A percentile compares a stretch with the other conserved stretches of the same genome.
Conservation (phyloP, 2,113 vertebrate species). For the Hemicordylus capensis region DNA sequence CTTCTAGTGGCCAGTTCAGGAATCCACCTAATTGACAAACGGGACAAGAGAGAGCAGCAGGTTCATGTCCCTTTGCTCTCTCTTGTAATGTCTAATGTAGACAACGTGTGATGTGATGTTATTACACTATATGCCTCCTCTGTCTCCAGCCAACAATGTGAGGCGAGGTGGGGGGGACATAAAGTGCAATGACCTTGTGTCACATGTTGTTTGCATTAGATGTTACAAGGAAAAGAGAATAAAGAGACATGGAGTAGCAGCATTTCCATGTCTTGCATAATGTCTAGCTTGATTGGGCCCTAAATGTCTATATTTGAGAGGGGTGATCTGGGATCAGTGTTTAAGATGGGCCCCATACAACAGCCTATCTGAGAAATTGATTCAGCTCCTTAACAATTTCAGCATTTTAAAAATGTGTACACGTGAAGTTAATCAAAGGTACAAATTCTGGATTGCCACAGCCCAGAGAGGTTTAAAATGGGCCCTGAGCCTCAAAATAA, state of each 20-base stretch:
- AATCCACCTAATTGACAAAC: not conserved
- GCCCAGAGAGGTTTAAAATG: no score
- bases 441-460: no score
- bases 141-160: not conserved
- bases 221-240: not conserved
- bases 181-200: no score
- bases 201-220: not conserved
- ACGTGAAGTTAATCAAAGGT: no score
- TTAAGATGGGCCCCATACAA: not conserved
- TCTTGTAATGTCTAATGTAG: not conserved
- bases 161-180: not conserved
- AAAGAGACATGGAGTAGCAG: not conserved
- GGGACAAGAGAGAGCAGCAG: not conserved
- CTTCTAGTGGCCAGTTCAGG: not conserved
- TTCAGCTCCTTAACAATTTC: not conserved
- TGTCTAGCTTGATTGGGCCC: not conserved
- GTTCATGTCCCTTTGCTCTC: not conserved
- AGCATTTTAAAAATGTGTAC: not conserved
- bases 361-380: not conserved
- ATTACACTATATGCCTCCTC: not conserved
- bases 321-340: not conserved
- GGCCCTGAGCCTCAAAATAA: not conserved
- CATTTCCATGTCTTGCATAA: not conserved
- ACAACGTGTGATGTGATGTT: not conserved
- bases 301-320: not conserved